Conservation (phyloP, 1,140 invertebrate genomes). For the Pollicipes pollicipes region DNA sequence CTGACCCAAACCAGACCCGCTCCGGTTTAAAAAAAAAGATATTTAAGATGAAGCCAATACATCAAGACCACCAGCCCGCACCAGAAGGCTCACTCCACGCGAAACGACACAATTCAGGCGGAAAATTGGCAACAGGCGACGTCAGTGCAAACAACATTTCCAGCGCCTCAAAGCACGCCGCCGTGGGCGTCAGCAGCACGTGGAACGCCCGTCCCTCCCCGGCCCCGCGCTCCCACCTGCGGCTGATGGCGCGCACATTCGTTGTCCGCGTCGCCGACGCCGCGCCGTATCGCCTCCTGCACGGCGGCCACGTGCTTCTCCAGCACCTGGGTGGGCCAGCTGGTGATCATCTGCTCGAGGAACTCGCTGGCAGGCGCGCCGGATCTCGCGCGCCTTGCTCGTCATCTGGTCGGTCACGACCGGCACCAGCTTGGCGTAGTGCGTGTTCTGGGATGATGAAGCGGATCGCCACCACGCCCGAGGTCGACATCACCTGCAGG, state of each 20-base stretch:
- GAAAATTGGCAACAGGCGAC: too few relatives aligned
- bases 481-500: slow-evolving; percentile 84
- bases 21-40: too few relatives aligned
- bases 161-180: too few relatives aligned
- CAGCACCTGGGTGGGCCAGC: slow-evolving; percentile 60
- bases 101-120: too few relatives aligned
- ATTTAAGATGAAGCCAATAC: too few relatives aligned
- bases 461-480: slow-evolving; percentile 62
- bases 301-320: slow-evolving; percentile 61
- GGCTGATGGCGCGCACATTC: slow-evolving; percentile 57
- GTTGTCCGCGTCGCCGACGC: slow-evolving; percentile 77
- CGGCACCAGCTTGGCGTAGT: slow-evolving; percentile 63
- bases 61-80: too few relatives aligned
- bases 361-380: slow-evolving; percentile 65
- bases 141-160: too few relatives aligned
- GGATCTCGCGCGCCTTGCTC: slow-evolving; percentile 83
- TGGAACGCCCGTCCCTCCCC: too few relatives aligned
- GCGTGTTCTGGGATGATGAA: slow-evolving; percentile 80
- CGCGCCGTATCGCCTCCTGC: slow-evolving; percentile 69
- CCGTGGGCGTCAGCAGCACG: too few relatives aligned
- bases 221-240: slow-evolving; percentile 35
- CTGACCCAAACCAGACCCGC: too few relatives aligned
- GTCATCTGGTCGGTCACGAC: slow-evolving; percentile 57
- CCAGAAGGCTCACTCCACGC: too few relatives aligned
- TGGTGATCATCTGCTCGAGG: slow-evolving; percentile 59